phyloP scores from a whole-genome alignment of 1,140 invertebrate genomes.

The Cotesia glomerata region DNA sequence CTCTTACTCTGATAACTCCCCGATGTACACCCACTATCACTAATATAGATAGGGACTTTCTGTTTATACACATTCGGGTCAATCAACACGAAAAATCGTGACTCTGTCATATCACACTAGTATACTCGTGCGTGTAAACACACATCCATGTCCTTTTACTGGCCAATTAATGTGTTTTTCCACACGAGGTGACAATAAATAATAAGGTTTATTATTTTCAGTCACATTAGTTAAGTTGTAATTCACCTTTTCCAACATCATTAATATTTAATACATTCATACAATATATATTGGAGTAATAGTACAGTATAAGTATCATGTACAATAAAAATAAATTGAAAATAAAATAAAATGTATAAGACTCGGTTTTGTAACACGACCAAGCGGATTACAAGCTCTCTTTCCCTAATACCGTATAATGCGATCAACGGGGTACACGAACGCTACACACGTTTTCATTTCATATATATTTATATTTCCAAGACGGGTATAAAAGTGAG shows the following conservation, averaged over 20 bases:
- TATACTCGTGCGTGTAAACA: neutral
- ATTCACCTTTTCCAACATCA: no score
- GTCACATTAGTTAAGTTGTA: no score
- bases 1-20: neutral
- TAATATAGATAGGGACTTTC: neutral
- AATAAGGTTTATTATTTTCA: no score
- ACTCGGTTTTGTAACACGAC: constrained; percentile 20
- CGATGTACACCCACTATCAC: neutral
- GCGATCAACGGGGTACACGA: constrained; percentile 52
- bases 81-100: constrained; percentile 19
- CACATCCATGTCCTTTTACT: no score
- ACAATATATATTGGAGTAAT: no score
- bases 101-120: neutral
- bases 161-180: no score
- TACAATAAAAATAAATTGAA: neutral
- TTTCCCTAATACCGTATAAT: constrained; percentile 58
- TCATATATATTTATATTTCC: constrained; percentile 2
- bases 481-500: neutral
- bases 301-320: no score
- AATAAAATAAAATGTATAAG: neutral
- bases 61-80: neutral
- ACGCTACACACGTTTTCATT: constrained; percentile 20
- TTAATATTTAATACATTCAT: no score
- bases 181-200: no score
- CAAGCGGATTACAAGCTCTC: constrained; percentile 50